Percentiles rank a stretch among this genome's conserved stretches.
Evolutionary conservation across 2,888 invertebrate species (phyloP).

Genomic region (Creontiades dilutus): DNA sequence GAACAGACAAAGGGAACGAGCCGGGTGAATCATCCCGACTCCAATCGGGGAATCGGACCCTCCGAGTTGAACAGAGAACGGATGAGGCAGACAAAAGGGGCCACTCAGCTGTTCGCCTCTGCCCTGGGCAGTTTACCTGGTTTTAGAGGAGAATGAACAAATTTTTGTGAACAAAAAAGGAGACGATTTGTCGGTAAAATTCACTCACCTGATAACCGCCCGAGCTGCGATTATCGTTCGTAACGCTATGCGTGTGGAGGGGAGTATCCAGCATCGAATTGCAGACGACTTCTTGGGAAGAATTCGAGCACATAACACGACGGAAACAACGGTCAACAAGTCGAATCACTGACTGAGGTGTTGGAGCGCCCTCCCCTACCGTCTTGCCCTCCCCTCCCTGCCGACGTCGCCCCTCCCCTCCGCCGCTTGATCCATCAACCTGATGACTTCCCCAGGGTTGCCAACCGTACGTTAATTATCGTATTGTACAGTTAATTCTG

Average conservation of each 20-base stretch:
- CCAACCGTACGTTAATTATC: too few species aligned
- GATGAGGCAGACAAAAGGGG: conserved; percentile 1
- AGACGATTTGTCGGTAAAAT: neutral
- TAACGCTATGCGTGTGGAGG: conserved; percentile 66
- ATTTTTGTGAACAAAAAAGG: neutral
- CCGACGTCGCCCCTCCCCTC: neutral
- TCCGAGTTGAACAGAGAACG: neutral
- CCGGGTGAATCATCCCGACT: conserved; percentile 1
- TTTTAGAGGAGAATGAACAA: neutral
- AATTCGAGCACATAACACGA: conserved; percentile 75
- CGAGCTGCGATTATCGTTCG: conserved; percentile 73
- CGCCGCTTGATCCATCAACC: neutral
- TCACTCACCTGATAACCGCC: conserved; percentile 74
- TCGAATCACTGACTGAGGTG: conserved; percentile 65
- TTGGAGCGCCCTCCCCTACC: neutral
- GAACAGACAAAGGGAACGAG: conserved; percentile 15
- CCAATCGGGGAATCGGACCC: neutral
- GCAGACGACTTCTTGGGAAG: conserved; percentile 72
- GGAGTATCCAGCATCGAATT: conserved; percentile 74
- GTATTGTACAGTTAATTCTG: too few species aligned
- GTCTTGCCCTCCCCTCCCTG: neutral
- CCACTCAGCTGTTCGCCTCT: conserved; percentile 26
- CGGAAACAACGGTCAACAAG: conserved; percentile 68
- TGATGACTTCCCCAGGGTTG: too few species aligned
- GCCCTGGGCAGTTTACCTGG: neutral